phyloP scores from a whole-genome alignment of 2,113 vertebrate species.

The Pseudorectes ferrugineus region DNA sequence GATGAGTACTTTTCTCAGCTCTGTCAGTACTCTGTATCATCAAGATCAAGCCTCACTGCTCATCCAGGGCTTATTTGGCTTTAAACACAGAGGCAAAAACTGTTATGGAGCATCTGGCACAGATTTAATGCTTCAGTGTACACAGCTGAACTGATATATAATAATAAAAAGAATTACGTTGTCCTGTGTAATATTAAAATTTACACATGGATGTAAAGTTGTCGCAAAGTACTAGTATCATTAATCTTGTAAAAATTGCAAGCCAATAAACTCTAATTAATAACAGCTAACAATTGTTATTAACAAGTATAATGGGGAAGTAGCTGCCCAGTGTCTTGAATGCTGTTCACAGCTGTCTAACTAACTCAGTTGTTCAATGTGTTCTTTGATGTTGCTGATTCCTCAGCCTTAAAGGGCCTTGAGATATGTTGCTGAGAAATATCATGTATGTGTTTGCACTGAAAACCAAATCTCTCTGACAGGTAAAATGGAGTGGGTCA shows the following conservation, averaged over 20 bases:
- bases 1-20: not conserved
- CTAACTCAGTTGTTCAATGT: not conserved
- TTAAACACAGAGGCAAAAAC: conserved; percentile 1
- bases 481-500: not conserved
- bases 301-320: not conserved
- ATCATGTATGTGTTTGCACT: not conserved
- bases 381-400: not conserved
- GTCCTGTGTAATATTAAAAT: not conserved
- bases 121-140: not conserved
- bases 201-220: not conserved
- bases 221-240: not conserved
- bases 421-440: not conserved
- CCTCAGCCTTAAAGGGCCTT: not conserved
- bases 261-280: not conserved
- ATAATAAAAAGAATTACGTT: not conserved
- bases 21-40: not conserved
- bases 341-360: not conserved
- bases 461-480: not conserved
- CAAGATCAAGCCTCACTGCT: not conserved
- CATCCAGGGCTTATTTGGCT: not conserved
- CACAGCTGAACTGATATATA: not conserved
- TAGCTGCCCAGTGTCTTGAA: not conserved
- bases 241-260: not conserved
- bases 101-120: not conserved
- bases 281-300: not conserved